Evolutionary conservation across 2,113 vertebrate genomes (phyloP), one percentile per base, ranked within the genome.

Genomic region (Ellobius talpinus): DNA sequence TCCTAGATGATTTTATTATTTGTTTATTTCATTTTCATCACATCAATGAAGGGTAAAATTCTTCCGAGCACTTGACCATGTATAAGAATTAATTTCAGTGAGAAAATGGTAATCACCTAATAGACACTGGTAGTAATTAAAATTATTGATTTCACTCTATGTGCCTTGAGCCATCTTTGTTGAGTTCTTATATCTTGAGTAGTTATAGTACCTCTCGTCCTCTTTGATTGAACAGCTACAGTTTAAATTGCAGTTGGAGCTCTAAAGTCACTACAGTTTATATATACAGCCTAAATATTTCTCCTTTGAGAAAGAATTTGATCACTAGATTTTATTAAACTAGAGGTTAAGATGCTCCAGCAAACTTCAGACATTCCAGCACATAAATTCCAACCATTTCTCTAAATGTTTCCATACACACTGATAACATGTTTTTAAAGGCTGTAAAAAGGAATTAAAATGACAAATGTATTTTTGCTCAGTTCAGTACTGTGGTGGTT

Each of bases 301-400:
- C 0, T 97, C 24, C 55, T 84, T 58, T 78, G 70, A 86, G 52
- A 47, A 79, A 12, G 14, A 85, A 91, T 78, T 78, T 92, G 55
- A 85, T 93, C 84, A 96, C 89, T 95, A 66, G 58, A 92, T 92
- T 97, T 91, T 82, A 87, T 95, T 95, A 89, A 82, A 93, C 11
- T 79, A 31, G 55, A 72, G 65, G n/a, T 74, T 72, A 65, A 93
- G 24, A 45, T 85, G 81, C 58, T 90, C 8, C n/a, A 70, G 45
- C 9, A 84, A 89, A 95, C 61, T 94, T 86, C 50, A 79, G 0
- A 84, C 86, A 87, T 65, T 33, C 13, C 21, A 68, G 21, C 78
- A 77, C 79, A 93, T 94, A 81, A 79, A 84, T 95, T 33, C 61
- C 90, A 90, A 92, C 33, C 6, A 78, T 91, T 94, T 36, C 39